Base-by-base conservation (phyloP, 2,113 vertebrate species). In the Hydrochoerus hydrochaeris region DNA sequence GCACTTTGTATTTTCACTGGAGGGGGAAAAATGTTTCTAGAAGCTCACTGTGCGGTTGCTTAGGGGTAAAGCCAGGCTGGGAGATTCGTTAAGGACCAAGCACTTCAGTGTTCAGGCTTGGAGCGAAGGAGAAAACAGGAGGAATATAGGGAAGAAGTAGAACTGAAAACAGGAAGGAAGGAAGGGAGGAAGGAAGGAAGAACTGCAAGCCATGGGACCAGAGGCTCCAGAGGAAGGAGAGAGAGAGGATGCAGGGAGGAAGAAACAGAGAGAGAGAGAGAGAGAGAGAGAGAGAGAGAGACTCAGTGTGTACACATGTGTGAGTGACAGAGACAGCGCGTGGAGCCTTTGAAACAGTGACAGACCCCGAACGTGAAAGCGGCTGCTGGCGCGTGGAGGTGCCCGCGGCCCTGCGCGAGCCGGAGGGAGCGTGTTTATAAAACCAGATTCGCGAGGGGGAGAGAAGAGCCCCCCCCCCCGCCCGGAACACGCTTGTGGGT, bases 41-140 rank as follows among this genome's bases (percentile, higher is more conserved):
- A 65, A 93, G 83, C 94, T 94, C 52, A 71, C 41, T 95, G 62
- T 88, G 88, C 92, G 95, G 69, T 94, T 78, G 83, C 62, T 94
- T 93, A 71, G 30, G 38, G 46, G 13, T 65, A 69, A n/a, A 95
- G 84, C 65, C n/a, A 75, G 49, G 38, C 77, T 94, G 16, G 49
- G 67, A 44, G 78, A 19, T n/a, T 95, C 88, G 49, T 69, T 57
- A 90, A 89, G 28, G 69, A 87, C 44, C 96, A 97, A 92, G 88
- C 90, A 93, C 60, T 86, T 96, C 73, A 69, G 58, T 78, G 78
- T 57, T 80, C 58, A 86, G 75, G 90, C 82, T 91, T 52, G 78
- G 62, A 19, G 41, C 77, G 35, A 81, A 41, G 17, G 60, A n/a
- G 49, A 38, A 52, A n/a, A 78, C 35, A n/a, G 35, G 35, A 65